Evolutionary conservation across 2,797 vertebrate species (phyloP).

Genomic region (Lagorchestes hirsutus): DNA sequence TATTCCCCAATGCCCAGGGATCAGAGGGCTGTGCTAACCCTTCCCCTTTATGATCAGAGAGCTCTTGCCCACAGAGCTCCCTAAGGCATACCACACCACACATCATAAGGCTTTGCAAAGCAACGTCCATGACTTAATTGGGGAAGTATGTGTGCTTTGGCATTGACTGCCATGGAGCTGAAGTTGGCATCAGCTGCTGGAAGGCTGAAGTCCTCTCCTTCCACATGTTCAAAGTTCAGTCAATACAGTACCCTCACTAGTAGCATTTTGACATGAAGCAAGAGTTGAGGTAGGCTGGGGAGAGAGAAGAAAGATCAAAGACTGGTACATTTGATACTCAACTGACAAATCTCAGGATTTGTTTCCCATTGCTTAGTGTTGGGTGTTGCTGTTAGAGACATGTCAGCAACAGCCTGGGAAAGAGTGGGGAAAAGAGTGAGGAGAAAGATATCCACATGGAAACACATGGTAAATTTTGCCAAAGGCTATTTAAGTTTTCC

Average conservation of each 20-base stretch:
- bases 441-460: not conserved
- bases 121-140: not conserved
- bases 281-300: not conserved
- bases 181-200: not conserved
- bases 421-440: not conserved
- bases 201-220: not conserved
- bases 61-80: not conserved
- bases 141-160: not conserved
- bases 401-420: not conserved
- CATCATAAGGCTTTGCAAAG: not conserved
- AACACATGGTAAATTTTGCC: not conserved
- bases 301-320: not conserved
- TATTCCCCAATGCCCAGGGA: not conserved
- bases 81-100: slow-evolving; percentile 1
- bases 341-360: not conserved
- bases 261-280: not conserved
- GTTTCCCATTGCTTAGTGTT: not conserved
- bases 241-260: not conserved
- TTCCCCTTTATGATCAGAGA: slow-evolving; percentile 13
- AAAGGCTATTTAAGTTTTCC: not conserved
- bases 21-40: not conserved
- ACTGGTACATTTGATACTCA: not conserved
- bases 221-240: not conserved
- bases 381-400: not conserved
- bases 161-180: not conserved